These are phyloP conservation scores for rabbit (Oryctolagus cuniculus) DNA, from an alignment of 2,113 vertebrate species.

Conservation along the genomic window DNA sequence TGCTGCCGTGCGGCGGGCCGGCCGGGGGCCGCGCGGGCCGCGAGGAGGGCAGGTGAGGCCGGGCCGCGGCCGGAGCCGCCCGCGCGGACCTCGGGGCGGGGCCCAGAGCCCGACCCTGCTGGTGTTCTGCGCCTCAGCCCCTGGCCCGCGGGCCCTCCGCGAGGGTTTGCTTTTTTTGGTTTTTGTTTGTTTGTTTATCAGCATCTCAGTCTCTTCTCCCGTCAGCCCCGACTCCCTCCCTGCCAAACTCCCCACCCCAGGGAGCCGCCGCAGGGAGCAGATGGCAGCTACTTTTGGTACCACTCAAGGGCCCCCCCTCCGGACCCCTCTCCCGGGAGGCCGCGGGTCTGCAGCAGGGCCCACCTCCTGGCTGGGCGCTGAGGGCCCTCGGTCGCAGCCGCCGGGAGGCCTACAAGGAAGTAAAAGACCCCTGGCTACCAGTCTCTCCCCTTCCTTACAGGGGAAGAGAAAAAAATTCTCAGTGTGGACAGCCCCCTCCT, in stretches of 20 bases:
- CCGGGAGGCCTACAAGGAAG: conserved; percentile 51
- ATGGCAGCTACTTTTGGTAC: conserved; percentile 81
- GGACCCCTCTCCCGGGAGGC: background rate
- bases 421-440: conserved; percentile 62
- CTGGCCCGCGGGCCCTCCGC: conserved; percentile 56
- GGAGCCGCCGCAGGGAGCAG: conserved; percentile 77
- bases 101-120: background rate
- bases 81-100: too few relatives aligned
- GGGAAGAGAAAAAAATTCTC: background rate
- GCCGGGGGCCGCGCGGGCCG: conserved; percentile 87
- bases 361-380: background rate
- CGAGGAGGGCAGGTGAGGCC: conserved; percentile 92
- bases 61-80: background rate
- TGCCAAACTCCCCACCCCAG: conserved; percentile 53
- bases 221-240: conserved; percentile 25
- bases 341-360: background rate
- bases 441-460: conserved; percentile 9
- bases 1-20: conserved; percentile 90
- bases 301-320: conserved; percentile 58
- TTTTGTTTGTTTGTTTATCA: conserved; percentile 36
- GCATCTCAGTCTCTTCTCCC: conserved; percentile 75
- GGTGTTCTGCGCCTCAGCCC: conserved; percentile 71
- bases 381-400: background rate
- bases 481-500: background rate
- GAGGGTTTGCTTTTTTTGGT: conserved; percentile 23